Percentiles rank a stretch among this genome's conserved stretches.
These are phyloP conservation scores for Morpho helenor DNA, from an alignment of 2,888 invertebrate species.

Conservation along the genomic window DNA sequence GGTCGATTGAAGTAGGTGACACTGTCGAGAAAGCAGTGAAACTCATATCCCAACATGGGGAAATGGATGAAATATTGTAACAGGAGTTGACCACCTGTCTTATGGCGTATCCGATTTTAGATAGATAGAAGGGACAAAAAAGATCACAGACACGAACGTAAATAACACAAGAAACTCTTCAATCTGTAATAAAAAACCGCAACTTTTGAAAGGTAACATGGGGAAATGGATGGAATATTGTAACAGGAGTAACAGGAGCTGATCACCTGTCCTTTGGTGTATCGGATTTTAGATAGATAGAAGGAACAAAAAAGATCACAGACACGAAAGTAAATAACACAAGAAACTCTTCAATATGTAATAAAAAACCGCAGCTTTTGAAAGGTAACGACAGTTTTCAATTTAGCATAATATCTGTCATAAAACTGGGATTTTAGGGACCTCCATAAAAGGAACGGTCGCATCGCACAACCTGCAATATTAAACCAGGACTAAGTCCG, in stretches of 20 bases:
- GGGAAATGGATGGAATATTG: too few relatives aligned
- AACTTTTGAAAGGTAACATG: slow-evolving; percentile 5
- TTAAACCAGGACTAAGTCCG: slow-evolving; percentile 32
- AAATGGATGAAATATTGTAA: too few relatives aligned
- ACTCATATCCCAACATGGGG: too few relatives aligned
- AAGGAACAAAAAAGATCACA: too few relatives aligned
- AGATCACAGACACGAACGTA: background rate
- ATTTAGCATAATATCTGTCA: slow-evolving; percentile 30
- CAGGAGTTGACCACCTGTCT: too few relatives aligned
- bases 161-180: background rate
- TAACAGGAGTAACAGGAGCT: too few relatives aligned
- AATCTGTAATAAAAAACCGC: slow-evolving; percentile 4
- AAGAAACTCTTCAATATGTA: background rate
- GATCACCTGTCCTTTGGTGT: too few relatives aligned
- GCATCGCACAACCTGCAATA: slow-evolving; percentile 36
- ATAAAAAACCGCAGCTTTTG: slow-evolving; percentile 6
- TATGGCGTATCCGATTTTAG: too few relatives aligned
- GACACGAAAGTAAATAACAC: background rate
- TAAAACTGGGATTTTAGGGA: slow-evolving; percentile 42
- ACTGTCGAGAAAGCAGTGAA: too few relatives aligned
- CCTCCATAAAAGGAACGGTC: slow-evolving; percentile 48
- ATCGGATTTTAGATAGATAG: too few relatives aligned
- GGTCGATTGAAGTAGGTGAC: too few relatives aligned
- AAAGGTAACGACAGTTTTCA: slow-evolving; percentile 25
- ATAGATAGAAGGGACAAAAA: too few relatives aligned